Conservation (phyloP, 2,797 vertebrate species). For the Coregonus sp. region DNA sequence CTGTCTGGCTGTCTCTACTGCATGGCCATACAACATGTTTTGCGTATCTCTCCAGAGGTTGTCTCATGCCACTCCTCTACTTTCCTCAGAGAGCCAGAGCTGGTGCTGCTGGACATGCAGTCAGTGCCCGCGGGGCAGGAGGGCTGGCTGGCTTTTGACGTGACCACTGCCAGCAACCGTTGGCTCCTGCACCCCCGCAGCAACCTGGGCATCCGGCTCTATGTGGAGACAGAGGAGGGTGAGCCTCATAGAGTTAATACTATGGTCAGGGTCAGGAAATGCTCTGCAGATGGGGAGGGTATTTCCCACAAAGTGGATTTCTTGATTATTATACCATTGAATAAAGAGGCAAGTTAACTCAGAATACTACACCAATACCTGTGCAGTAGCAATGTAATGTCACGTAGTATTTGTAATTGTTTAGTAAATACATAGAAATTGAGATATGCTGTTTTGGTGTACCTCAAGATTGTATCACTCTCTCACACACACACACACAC, state of each 20-base stretch:
- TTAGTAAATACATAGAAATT: too few relatives aligned
- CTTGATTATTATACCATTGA: background rate
- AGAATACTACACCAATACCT: background rate
- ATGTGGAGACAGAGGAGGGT: slow-evolving; percentile 93
- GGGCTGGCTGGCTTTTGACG: slow-evolving; percentile 93
- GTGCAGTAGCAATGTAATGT: background rate
- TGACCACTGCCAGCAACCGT: slow-evolving; percentile 89
- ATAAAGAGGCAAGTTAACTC: background rate
- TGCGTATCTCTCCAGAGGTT: background rate
- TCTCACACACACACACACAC: too few relatives aligned
- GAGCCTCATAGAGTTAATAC: slow-evolving; percentile 24
- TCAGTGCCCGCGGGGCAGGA: slow-evolving; percentile 85
- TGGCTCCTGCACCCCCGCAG: slow-evolving; percentile 84
- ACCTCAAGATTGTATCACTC: background rate
- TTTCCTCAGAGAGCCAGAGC: slow-evolving; percentile 83
- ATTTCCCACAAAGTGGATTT: background rate
- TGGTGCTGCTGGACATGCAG: slow-evolving; percentile 92
- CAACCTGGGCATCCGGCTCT: slow-evolving; percentile 90
- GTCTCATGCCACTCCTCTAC: background rate
- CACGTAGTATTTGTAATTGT: background rate
- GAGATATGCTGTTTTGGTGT: background rate
- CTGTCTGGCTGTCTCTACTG: background rate
- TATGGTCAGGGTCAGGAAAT: background rate
- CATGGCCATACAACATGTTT: background rate
- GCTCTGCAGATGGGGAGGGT: background rate